Evolutionary conservation across 2,797 vertebrate species (phyloP).

Genomic region (Varecia variegata): DNA sequence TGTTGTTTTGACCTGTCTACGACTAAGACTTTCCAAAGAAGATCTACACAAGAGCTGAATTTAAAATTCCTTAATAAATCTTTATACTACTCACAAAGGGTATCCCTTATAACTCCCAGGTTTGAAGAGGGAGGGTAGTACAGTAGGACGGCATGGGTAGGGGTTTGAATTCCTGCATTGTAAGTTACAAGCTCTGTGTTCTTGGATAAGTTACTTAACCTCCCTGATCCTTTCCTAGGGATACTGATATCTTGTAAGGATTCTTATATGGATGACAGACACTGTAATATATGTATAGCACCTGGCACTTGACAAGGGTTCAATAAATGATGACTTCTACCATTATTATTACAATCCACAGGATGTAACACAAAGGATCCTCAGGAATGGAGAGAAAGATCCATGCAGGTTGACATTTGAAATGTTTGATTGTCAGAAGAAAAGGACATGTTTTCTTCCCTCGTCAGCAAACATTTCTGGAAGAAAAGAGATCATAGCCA

Average conservation of each 20-base stretch:
- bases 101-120: not conserved
- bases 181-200: not conserved
- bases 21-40: not conserved
- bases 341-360: not conserved
- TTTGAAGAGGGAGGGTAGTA: not conserved
- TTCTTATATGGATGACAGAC: not conserved
- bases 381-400: not conserved
- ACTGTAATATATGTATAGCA: not conserved
- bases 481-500: not conserved
- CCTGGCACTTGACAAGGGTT: not conserved
- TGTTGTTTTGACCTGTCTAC: not conserved
- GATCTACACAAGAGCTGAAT: not conserved
- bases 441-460: not conserved
- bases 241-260: not conserved
- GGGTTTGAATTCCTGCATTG: not conserved
- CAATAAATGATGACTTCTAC: not conserved
- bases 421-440: not conserved
- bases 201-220: not conserved
- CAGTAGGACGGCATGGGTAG: not conserved
- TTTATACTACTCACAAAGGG: not conserved
- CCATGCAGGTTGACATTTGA: slow-evolving; percentile 19
- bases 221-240: not conserved
- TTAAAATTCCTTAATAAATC: not conserved
- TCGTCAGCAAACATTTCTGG: slow-evolving; percentile 5
- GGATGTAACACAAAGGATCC: not conserved